A percentile compares a stretch with the other conserved stretches of the same genome.
Evolutionary conservation across 2,888 invertebrate genomes (phyloP).

Genomic region (Camponotus fellah): DNA sequence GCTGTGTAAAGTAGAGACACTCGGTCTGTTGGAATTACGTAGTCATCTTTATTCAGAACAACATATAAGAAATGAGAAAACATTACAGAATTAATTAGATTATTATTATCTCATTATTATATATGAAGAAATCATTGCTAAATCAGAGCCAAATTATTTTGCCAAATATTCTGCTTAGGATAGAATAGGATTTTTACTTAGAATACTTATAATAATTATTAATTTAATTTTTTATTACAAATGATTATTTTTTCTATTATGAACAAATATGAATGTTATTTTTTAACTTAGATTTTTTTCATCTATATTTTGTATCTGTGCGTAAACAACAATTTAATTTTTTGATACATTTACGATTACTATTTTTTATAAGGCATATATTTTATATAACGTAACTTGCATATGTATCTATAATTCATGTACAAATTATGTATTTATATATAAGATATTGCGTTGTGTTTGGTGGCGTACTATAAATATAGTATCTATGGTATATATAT

Average conservation of each 20-base stretch:
- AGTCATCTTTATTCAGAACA: slow-evolving; percentile 87
- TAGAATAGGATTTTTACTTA: not conserved
- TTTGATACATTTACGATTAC: not conserved
- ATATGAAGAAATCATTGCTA: not conserved
- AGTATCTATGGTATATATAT: too few relatives aligned
- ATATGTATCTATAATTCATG: not conserved
- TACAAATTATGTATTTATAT: not conserved
- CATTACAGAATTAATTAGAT: slow-evolving; percentile 76
- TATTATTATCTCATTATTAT: not conserved
- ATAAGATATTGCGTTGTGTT: too few relatives aligned
- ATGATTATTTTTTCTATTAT: not conserved
- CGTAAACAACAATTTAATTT: not conserved
- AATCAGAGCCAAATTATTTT: not conserved
- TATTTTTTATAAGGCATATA: not conserved
- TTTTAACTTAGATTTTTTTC: not conserved
- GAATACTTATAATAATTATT: not conserved
- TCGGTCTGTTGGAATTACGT: slow-evolving; percentile 86
- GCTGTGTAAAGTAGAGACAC: slow-evolving; percentile 86
- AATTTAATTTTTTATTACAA: not conserved
- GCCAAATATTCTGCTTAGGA: not conserved
- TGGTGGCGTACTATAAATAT: too few relatives aligned
- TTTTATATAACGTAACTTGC: not conserved
- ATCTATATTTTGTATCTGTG: not conserved
- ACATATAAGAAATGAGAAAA: slow-evolving; percentile 86
- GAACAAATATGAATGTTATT: not conserved